phyloP scores from a whole-genome alignment of 2,113 vertebrate species.

The Variabilichromis moorii region DNA sequence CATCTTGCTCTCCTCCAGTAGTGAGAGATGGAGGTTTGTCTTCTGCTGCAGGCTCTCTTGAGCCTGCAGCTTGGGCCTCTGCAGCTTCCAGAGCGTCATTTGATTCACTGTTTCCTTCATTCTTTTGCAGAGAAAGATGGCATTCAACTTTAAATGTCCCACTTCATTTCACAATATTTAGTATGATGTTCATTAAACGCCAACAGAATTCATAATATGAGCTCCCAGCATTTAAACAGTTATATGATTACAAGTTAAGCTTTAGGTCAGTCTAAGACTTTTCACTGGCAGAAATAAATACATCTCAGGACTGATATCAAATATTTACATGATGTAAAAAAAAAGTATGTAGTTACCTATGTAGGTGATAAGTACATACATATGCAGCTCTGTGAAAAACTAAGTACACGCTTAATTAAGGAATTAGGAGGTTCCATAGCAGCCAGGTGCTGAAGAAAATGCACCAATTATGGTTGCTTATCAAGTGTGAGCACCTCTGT shows the following conservation, averaged over 20 bases:
- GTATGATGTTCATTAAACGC: background rate
- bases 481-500: background rate
- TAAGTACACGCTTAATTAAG: background rate
- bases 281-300: background rate
- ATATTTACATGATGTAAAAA: background rate
- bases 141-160: background rate
- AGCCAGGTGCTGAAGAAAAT: background rate
- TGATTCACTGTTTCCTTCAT: slow-evolving; percentile 7
- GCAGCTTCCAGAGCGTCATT: slow-evolving; percentile 21
- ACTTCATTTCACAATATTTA: background rate
- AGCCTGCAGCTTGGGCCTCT: background rate
- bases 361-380: background rate
- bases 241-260: background rate
- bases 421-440: background rate
- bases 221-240: background rate
- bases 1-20: background rate
- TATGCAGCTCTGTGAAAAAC: background rate
- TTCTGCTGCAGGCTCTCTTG: slow-evolving; percentile 8
- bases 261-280: background rate
- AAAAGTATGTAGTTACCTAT: background rate
- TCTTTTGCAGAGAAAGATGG: slow-evolving; percentile 38
- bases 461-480: background rate
- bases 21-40: background rate
- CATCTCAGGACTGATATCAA: background rate
- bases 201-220: background rate